Conservation (phyloP, 30 jellyfish, hydroid and myxozoan genomes). For the Aurelia sp. region DNA sequence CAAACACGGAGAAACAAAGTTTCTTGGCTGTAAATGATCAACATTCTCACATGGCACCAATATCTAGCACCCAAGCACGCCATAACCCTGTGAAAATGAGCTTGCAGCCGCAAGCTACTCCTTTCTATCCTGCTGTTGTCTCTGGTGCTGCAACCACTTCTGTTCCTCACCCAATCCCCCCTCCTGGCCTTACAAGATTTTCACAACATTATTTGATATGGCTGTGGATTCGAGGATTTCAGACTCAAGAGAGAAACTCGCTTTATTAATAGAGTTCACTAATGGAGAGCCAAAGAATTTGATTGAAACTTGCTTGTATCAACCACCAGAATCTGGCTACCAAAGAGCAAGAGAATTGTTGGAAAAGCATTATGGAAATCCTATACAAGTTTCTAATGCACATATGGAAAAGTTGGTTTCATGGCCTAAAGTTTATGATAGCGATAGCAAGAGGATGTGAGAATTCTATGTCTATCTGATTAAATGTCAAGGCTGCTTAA, state of each 20-base stretch:
- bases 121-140: slow-evolving; percentile 39
- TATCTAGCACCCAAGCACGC: slow-evolving; percentile 36
- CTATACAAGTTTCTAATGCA: slow-evolving; percentile 58
- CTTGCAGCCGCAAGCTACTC: slow-evolving; percentile 39
- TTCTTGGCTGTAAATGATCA: slow-evolving; percentile 18
- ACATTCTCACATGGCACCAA: slow-evolving; percentile 35
- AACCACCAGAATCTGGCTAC: slow-evolving; percentile 50
- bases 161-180: slow-evolving; percentile 30
- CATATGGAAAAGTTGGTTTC: slow-evolving; percentile 48
- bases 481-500: slow-evolving; percentile 47
- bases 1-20: slow-evolving; percentile 23
- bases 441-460: slow-evolving; percentile 48
- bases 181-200: slow-evolving; percentile 44
- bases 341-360: slow-evolving; percentile 48
- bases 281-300: slow-evolving; percentile 58
- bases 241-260: slow-evolving; percentile 55
- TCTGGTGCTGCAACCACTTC: slow-evolving; percentile 33
- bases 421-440: slow-evolving; percentile 50
- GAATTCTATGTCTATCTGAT: slow-evolving; percentile 42
- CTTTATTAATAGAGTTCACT: slow-evolving; percentile 44
- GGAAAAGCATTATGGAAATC: slow-evolving; percentile 53
- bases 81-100: slow-evolving; percentile 17
- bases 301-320: slow-evolving; percentile 46
- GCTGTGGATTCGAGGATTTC: slow-evolving; percentile 41
- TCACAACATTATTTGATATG: slow-evolving; percentile 52